Percentiles rank a stretch among this genome's conserved stretches.
Evolutionary conservation across 2,888 invertebrate genomes (phyloP).

Genomic region (Heliconius charithonia): DNA sequence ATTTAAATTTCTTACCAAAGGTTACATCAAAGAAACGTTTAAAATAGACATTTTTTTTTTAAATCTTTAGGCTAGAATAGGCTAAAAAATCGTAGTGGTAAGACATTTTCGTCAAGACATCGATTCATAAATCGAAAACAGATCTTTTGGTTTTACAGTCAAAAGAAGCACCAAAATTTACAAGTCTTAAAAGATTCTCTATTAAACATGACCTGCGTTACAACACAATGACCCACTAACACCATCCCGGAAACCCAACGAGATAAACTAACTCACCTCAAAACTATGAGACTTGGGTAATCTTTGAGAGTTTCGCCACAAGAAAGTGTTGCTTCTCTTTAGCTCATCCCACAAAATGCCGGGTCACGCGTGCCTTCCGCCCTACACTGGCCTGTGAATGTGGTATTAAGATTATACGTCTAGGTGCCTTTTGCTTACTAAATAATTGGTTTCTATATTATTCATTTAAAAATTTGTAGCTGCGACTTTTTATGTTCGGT

Average conservation of each 20-base stretch:
- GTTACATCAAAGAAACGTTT: no score
- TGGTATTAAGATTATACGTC: constrained; percentile 57
- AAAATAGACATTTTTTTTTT: no score
- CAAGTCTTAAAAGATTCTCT: constrained; percentile 18
- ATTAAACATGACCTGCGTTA: constrained; percentile 19
- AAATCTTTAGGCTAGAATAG: no score
- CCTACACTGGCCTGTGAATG: constrained; percentile 60
- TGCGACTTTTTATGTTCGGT: no score
- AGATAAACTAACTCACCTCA: constrained; percentile 33
- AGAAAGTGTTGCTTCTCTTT: constrained; percentile 55
- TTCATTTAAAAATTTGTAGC: neutral
- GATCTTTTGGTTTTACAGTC: no score
- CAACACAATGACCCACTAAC: constrained; percentile 31
- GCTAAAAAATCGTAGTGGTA: no score
- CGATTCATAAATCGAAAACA: no score
- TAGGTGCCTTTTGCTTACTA: constrained; percentile 35
- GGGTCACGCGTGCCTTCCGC: constrained; percentile 60
- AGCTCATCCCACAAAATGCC: constrained; percentile 64
- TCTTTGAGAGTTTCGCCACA: constrained; percentile 47
- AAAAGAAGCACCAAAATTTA: neutral
- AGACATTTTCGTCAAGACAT: no score
- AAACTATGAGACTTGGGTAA: constrained; percentile 48
- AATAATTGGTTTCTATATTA: neutral
- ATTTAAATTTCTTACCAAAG: no score
- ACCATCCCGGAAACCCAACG: constrained; percentile 43